Conservation (phyloP, 2,888 invertebrate genomes). For the Lasioglossum malachurum region DNA sequence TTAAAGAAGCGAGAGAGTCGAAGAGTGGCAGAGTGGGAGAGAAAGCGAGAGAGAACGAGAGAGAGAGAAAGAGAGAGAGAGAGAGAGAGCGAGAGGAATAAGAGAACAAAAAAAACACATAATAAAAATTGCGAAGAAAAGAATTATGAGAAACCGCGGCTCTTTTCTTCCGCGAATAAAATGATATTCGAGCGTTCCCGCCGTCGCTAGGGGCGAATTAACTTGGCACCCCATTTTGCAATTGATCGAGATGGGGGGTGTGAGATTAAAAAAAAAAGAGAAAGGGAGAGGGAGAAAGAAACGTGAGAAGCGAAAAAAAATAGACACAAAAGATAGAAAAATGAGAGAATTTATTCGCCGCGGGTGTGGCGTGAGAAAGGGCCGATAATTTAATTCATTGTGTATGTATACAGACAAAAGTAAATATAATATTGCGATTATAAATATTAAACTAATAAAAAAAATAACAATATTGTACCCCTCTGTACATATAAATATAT, state of each 20-base stretch:
- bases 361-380: slow-evolving; percentile 72
- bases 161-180: slow-evolving; percentile 57
- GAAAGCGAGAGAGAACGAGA: slow-evolving; percentile 20
- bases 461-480: slow-evolving; percentile 84
- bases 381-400: slow-evolving; percentile 83
- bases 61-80: slow-evolving; percentile 4
- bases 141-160: slow-evolving; percentile 47
- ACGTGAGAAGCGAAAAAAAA: slow-evolving; percentile 51
- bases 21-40: slow-evolving; percentile 6
- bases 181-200: slow-evolving; percentile 48
- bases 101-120: slow-evolving; percentile 17
- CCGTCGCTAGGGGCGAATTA: slow-evolving; percentile 48
- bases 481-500: slow-evolving; percentile 85
- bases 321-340: slow-evolving; percentile 69
- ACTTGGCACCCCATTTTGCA: slow-evolving; percentile 39
- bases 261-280: slow-evolving; percentile 59
- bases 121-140: slow-evolving; percentile 21
- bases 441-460: slow-evolving; percentile 82
- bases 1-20: not conserved
- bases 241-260: slow-evolving; percentile 49
- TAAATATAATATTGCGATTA: slow-evolving; percentile 83
- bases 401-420: slow-evolving; percentile 84
- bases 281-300: slow-evolving; percentile 61
- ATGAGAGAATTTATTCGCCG: slow-evolving; percentile 71
- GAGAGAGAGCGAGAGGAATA: slow-evolving; percentile 22